These are phyloP conservation scores for Coccyzus lansbergi DNA, from an alignment of 2,797 vertebrate species.

Conservation along the genomic window DNA sequence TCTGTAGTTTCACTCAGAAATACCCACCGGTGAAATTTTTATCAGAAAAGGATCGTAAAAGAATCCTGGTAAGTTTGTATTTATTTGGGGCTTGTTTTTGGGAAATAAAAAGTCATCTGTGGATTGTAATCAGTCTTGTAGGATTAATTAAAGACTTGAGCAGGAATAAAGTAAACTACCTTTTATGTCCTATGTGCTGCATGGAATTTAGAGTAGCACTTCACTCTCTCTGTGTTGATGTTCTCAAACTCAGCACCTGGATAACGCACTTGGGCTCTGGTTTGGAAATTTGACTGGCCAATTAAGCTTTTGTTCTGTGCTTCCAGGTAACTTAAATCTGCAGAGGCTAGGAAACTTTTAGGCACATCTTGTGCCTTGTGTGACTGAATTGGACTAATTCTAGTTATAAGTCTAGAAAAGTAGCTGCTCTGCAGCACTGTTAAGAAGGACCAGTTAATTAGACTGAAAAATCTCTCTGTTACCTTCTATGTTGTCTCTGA, in stretches of 20 bases:
- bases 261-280: neutral
- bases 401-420: neutral
- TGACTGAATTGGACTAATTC: neutral
- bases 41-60: constrained; percentile 97
- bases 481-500: neutral
- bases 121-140: neutral
- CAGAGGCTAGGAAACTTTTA: neutral
- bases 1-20: constrained; percentile 92
- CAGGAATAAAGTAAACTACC: neutral
- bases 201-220: neutral
- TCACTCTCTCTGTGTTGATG: neutral
- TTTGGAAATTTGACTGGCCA: neutral
- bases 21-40: constrained; percentile 98
- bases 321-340: neutral
- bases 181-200: neutral
- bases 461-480: neutral
- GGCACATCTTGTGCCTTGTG: neutral
- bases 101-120: neutral
- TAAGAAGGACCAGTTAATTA: neutral
- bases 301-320: neutral
- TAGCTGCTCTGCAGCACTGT: neutral
- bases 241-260: neutral
- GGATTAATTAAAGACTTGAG: neutral
- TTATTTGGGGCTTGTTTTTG: neutral
- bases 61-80: constrained; percentile 91